A percentile compares a stretch with the other conserved stretches of the same genome.
Evolutionary conservation across 2,113 vertebrate species (phyloP).

Genomic region (Erythrocebus patas): DNA sequence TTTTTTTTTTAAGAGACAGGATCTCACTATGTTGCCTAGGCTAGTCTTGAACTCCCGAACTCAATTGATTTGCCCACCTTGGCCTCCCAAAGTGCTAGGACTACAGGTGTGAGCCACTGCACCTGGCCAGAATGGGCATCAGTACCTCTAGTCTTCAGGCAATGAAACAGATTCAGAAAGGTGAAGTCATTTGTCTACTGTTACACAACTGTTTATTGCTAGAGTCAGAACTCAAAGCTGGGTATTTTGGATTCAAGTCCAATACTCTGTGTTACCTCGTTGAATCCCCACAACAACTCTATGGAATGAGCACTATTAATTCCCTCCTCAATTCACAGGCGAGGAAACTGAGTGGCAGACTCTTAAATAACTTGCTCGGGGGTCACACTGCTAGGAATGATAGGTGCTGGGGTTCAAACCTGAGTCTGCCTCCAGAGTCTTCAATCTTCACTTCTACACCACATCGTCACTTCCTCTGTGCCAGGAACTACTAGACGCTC

Average conservation of each 20-base stretch:
- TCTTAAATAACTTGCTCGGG: background rate
- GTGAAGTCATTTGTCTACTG: background rate
- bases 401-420: background rate
- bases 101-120: too few species aligned
- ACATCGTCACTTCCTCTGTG: background rate
- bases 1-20: too few species aligned
- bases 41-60: too few species aligned
- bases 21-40: too few species aligned
- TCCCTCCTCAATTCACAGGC: background rate
- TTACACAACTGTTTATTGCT: background rate
- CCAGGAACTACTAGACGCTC: background rate
- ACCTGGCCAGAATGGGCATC: background rate
- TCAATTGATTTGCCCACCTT: too few species aligned
- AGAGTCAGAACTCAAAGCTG: background rate
- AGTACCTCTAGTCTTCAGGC: background rate
- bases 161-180: background rate
- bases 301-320: rapidly evolving
- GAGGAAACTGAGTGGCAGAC: background rate
- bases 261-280: background rate
- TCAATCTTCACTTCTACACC: background rate
- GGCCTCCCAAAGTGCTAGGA: too few species aligned
- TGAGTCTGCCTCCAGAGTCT: background rate
- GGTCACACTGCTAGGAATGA: background rate
- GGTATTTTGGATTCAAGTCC: background rate
- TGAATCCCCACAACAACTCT: background rate